phyloP scores from a whole-genome alignment of 2,113 vertebrate species.

The Paradoxurus hermaphroditus region DNA sequence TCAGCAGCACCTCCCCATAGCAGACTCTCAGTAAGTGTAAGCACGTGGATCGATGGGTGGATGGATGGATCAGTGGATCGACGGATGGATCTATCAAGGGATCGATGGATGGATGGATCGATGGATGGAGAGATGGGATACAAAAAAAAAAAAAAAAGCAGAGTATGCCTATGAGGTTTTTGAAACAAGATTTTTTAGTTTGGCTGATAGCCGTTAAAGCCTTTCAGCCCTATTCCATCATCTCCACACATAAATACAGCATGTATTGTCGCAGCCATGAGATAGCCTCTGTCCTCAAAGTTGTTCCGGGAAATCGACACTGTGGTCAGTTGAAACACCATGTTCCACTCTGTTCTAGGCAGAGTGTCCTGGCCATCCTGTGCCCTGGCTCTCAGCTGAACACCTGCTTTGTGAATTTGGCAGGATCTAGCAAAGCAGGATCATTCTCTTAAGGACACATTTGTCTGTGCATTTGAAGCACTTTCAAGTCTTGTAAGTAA shows the following conservation, averaged over 20 bases:
- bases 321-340: neutral
- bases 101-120: neutral
- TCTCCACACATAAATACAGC: neutral
- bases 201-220: neutral
- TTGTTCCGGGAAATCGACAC: neutral
- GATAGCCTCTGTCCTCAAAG: neutral
- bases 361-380: neutral
- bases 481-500: slow-evolving; percentile 6
- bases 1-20: neutral
- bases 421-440: neutral
- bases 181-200: neutral
- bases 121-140: neutral
- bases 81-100: neutral
- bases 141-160: neutral
- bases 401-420: slow-evolving; percentile 6
- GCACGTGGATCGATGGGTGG: too few relatives aligned
- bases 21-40: neutral
- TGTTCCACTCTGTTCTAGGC: neutral
- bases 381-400: neutral
- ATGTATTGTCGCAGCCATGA: neutral
- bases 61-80: too few relatives aligned
- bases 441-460: neutral
- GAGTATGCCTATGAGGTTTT: neutral
- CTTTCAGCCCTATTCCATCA: neutral
- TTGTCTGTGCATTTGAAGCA: neutral